Evolutionary conservation across 2,888 invertebrate species (phyloP), one percentile per base, ranked within the genome.

Genomic region (Hofmannophila pseudospretella): DNA sequence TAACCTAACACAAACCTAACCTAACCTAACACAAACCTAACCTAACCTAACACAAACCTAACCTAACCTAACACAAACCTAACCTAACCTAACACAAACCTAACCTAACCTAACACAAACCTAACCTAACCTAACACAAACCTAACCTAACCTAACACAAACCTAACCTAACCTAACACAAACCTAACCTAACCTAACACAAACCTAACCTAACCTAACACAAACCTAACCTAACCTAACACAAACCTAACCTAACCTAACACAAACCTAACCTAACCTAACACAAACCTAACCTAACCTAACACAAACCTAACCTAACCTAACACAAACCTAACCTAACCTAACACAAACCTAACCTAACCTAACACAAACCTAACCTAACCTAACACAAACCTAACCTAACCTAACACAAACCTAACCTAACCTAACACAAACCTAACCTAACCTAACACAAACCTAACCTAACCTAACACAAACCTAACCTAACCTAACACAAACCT

Each of bases 21-120:
- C 34, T 41, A 42, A 42, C 38, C 42, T 42, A 38, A n/a, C n/a
- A n/a, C 36, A 33, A 41, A 41, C 41, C 41, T 34, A 34, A 34
- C 34, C 34, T 41, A 42, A 42, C 38, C 42, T 42, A 38, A 38
- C 38, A 38, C 32, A 42, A 42, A 38, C 38, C 42, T 35, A 42
- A 42, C 29, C 16, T 12, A 26, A 28, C 19, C 31, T 31, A 16
- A 31, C 32, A 31, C 9, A 8, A 19, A 31, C 19, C 31, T 25
- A 26, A 9, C 23, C 27, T n/a, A n/a, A n/a, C 9, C 5, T 4
- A 16, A 16, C 16, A 3, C 5, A 16, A 22, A 11, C 32, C 30
- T 28, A 16, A 36, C 32, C 36, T 22, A 22, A 22, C 36, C 10
- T 30, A 36, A 36, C 36, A 30, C 30, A 13, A 13, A 16, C 16